These are phyloP conservation scores for Trachelus tabidus DNA, from an alignment of 2,888 invertebrate genomes.

Conservation along the genomic window DNA sequence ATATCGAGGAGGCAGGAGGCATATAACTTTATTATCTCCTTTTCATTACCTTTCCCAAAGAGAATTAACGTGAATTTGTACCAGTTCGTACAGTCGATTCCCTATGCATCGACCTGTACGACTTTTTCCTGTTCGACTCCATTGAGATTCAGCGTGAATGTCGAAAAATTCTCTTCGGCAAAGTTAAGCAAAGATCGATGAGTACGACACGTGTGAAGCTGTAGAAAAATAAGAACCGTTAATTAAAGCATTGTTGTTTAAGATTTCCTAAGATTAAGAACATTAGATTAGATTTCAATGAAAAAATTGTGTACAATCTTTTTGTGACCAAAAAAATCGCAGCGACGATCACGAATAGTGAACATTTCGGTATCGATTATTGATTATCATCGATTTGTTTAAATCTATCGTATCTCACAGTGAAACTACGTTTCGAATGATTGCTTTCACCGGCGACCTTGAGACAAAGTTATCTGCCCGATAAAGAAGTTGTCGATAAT, in stretches of 20 bases:
- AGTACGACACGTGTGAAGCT: not conserved
- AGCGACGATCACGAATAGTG: not conserved
- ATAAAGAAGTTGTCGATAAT: not conserved
- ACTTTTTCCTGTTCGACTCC: not conserved
- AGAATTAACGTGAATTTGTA: not conserved
- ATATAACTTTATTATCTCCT: not conserved
- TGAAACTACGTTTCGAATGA: not conserved
- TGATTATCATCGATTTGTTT: not conserved
- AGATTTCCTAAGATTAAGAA: too few species aligned
- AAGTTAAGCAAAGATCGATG: not conserved
- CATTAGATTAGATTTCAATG: not conserved
- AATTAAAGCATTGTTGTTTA: not conserved
- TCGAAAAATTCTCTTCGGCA: not conserved
- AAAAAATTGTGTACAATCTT: not conserved
- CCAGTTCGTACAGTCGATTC: not conserved
- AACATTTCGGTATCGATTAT: not conserved
- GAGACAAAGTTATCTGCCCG: not conserved
- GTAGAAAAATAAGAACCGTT: not conserved
- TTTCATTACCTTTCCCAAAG: not conserved
- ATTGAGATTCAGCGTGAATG: not conserved
- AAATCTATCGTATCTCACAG: not conserved
- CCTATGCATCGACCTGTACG: not conserved
- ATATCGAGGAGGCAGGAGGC: not conserved
- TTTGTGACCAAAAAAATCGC: not conserved
- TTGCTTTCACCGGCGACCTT: not conserved